phyloP scores from a whole-genome alignment of 37 sponge, comb jelly and placozoan genomes.

The Ephydatia muelleri region DNA sequence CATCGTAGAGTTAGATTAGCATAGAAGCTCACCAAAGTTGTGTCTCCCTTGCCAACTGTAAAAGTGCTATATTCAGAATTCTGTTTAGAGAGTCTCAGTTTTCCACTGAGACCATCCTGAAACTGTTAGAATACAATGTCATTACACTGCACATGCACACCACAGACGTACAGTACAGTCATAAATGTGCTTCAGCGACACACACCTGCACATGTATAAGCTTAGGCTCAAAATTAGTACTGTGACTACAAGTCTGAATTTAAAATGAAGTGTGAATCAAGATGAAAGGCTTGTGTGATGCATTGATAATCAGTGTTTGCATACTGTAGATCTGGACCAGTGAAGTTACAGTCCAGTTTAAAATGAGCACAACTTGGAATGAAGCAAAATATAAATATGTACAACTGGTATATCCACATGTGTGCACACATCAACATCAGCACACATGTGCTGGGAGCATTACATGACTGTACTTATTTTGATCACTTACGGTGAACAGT shows the following conservation, averaged over 20 bases:
- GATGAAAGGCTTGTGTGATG: background rate
- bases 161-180: too few species aligned
- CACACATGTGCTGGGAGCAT: background rate
- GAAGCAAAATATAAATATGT: too few species aligned
- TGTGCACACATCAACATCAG: background rate
- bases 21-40: constrained; percentile 19
- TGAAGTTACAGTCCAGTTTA: too few species aligned
- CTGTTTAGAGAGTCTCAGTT: constrained; percentile 21
- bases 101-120: constrained; percentile 21
- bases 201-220: too few species aligned
- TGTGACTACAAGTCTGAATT: too few species aligned
- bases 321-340: too few species aligned
- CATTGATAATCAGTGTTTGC: background rate
- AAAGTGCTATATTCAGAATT: constrained; percentile 23
- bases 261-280: too few species aligned
- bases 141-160: background rate
- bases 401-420: too few species aligned
- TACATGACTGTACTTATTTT: background rate
- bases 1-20: background rate
- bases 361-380: too few species aligned
- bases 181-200: too few species aligned
- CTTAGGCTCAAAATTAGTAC: too few species aligned
- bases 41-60: background rate
- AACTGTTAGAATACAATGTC: constrained; percentile 8
- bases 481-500: background rate